A percentile compares a stretch with the other conserved stretches of the same genome.
Conservation (phyloP, 2,113 vertebrate genomes). For the Sinosuthora webbiana region DNA sequence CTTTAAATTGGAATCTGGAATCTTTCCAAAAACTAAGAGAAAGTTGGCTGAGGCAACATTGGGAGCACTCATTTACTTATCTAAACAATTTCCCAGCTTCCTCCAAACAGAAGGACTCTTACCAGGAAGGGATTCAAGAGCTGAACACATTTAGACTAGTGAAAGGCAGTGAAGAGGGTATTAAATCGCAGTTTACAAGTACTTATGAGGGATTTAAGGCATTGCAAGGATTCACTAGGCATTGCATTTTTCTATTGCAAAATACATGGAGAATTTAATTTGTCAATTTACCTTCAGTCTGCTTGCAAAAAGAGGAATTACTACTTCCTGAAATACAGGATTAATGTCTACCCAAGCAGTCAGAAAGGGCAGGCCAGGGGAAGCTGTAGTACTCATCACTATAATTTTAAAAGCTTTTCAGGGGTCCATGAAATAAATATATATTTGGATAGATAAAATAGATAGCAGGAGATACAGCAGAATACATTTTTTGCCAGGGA, state of each 20-base stretch:
- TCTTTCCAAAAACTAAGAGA: not conserved
- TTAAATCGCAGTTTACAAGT: conserved; percentile 13
- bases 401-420: not conserved
- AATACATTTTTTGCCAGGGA: not conserved
- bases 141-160: not conserved
- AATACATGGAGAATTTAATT: not conserved
- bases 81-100: not conserved
- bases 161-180: not conserved
- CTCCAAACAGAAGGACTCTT: not conserved
- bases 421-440: not conserved
- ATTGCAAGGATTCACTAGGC: not conserved
- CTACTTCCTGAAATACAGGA: not conserved
- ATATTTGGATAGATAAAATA: not conserved
- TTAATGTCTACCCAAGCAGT: not conserved
- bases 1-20: not conserved
- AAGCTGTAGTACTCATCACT: not conserved
- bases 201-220: not conserved
- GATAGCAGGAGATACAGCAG: not conserved
- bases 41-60: not conserved
- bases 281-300: not conserved
- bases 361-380: not conserved
- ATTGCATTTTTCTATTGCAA: not conserved
- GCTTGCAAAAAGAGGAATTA: not conserved
- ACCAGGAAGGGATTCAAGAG: not conserved
- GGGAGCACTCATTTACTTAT: not conserved